Base-by-base conservation (phyloP, 37 sponge, comb jelly and placozoan genomes). In the Hexactinellida sp. region DNA sequence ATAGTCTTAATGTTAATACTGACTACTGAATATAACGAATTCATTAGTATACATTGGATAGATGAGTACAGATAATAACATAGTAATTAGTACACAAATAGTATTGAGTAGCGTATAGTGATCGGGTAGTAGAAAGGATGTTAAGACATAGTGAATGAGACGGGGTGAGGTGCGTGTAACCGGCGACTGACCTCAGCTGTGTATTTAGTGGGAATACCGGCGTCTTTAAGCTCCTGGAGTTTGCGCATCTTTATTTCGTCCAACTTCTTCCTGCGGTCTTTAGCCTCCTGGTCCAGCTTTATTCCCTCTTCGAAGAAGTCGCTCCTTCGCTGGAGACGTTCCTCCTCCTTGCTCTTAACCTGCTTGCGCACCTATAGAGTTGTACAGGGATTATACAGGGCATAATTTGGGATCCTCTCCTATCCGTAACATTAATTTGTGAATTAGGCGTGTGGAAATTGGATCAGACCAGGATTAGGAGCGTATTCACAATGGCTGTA, bases 281-380 rank as follows among this genome's bases (percentile, higher is more conserved):
- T 91, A 38, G 96, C 99, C 86, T 98, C 99, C 55, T 92, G 92
- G 87, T 98, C 99, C 54, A 98, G 90, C 51, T 89, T 91, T 38
- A 92, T 91, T 0, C 99, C 96, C 84, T 98, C 99, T 38, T 95
- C 92, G 88, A 98, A 98, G 94, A 94, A 98, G 9, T 85, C 88
- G 38, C 89, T 92, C 54, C 99, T 82, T 24, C 84, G 87, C 10
- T 89, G 21, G 5, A 92, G 88, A 51, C 83, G 86, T 24, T 91
- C 92, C 55, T 90, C 84, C 83, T 95, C 99, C 86, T 90, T 94
- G 71, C 92, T 85, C 37, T 38, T 90, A 82, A 98, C 97, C 84
- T 98, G 99, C 36, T 89, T 90, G 25, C 96, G 55, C 16, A 98
- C 90, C 82, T 94, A 63, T 63, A 63, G 10, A 41, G 47, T 41